Conservation (phyloP, 1,140 invertebrate genomes). For the Diorhabda elongata region DNA sequence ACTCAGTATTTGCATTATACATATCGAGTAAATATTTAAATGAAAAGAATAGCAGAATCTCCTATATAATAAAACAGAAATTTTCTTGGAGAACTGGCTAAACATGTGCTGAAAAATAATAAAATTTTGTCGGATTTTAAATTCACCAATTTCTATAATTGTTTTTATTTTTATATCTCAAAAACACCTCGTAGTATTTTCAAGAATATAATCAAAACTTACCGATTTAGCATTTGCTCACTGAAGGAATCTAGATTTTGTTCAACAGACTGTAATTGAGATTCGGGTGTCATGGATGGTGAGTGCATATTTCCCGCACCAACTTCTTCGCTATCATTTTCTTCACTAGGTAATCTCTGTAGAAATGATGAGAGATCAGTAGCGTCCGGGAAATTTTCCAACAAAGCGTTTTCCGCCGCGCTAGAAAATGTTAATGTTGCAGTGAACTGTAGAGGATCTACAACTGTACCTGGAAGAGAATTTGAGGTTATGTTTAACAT, state of each 20-base stretch:
- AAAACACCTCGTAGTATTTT: too few species aligned
- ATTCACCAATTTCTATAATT: too few species aligned
- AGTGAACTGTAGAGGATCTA: slow-evolving; percentile 76
- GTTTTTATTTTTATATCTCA: too few species aligned
- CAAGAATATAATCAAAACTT: neutral
- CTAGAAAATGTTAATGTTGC: slow-evolving; percentile 74
- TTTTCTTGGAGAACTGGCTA: too few species aligned
- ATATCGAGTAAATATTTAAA: too few species aligned
- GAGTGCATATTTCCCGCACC: slow-evolving; percentile 47
- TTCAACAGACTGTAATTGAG: slow-evolving; percentile 48
- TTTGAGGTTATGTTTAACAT: neutral
- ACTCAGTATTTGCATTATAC: too few species aligned
- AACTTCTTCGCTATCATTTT: slow-evolving; percentile 52
- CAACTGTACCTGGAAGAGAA: slow-evolving; percentile 13
- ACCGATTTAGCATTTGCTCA: slow-evolving; percentile 43
- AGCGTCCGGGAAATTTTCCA: slow-evolving; percentile 68
- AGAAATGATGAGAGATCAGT: slow-evolving; percentile 70
- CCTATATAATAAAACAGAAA: too few species aligned
- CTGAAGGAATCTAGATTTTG: slow-evolving; percentile 50
- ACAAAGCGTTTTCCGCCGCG: slow-evolving; percentile 66
- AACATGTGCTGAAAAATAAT: too few species aligned
- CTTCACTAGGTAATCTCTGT: slow-evolving; percentile 59
- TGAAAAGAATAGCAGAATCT: too few species aligned
- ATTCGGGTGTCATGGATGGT: slow-evolving; percentile 60
- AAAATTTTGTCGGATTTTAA: too few species aligned